Conservation (phyloP, 2,113 vertebrate genomes). For the Gallinago undulata region DNA sequence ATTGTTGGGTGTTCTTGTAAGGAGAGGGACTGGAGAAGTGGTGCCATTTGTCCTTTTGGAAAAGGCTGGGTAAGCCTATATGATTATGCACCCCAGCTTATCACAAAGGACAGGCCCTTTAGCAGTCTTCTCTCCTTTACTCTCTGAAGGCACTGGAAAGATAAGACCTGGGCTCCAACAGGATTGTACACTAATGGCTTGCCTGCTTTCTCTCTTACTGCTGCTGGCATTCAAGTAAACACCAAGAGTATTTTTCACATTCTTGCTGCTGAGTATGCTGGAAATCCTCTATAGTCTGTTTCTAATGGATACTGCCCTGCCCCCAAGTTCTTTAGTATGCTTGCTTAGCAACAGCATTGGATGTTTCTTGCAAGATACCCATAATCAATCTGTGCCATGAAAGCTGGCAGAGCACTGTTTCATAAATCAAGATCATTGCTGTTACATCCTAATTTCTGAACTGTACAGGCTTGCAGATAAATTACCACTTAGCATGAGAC, state of each 20-base stretch:
- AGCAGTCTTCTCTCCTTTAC: not conserved
- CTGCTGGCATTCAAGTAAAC: not conserved
- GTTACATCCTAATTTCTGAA: not conserved
- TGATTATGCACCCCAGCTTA: not conserved
- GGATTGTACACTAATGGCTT: not conserved
- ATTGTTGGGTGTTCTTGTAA: not conserved
- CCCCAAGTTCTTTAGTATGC: not conserved
- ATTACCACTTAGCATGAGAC: not conserved
- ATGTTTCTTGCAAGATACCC: not conserved
- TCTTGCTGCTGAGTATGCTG: not conserved
- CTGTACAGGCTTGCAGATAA: not conserved
- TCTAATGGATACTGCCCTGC: not conserved
- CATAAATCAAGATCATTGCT: not conserved
- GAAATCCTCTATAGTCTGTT: not conserved
- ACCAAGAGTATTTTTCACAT: not conserved
- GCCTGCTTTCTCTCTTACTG: not conserved
- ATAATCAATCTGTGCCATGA: not conserved
- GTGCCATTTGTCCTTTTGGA: not conserved
- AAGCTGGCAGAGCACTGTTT: not conserved
- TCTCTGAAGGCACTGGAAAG: not conserved
- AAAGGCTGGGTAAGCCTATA: not conserved
- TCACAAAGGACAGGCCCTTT: not conserved
- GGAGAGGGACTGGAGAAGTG: not conserved
- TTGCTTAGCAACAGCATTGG: not conserved
- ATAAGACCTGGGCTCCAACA: not conserved